Conservation (phyloP, 2,113 vertebrate species). For the Columba janthina region DNA sequence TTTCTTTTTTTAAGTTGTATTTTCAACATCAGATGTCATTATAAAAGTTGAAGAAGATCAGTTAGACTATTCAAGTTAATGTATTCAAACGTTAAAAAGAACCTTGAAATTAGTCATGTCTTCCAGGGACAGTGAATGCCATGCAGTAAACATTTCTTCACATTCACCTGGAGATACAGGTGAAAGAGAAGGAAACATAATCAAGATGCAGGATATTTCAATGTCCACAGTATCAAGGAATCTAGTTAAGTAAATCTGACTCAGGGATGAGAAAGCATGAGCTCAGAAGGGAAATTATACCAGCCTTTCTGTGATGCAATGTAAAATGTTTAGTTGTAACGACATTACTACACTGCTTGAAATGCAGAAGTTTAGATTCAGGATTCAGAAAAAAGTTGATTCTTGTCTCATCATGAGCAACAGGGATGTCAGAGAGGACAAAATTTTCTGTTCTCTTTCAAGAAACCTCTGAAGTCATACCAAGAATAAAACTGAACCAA, state of each 20-base stretch:
- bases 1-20: background rate
- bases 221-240: background rate
- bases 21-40: background rate
- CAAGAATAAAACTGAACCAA: background rate
- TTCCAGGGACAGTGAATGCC: background rate
- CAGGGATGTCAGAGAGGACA: background rate
- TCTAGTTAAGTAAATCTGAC: background rate
- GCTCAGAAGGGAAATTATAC: background rate
- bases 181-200: background rate
- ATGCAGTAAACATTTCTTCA: background rate
- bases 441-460: background rate
- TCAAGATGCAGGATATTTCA: background rate
- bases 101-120: background rate
- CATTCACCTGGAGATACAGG: background rate
- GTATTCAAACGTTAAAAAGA: background rate
- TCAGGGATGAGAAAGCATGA: background rate
- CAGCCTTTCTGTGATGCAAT: background rate
- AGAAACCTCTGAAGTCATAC: background rate
- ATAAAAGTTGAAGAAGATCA: background rate
- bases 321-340: background rate
- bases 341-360: background rate
- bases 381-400: background rate
- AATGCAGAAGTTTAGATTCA: background rate
- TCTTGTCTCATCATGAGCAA: background rate
- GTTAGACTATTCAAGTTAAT: background rate